Evolutionary conservation across 2,797 vertebrate genomes (phyloP).

Genomic region (Atherinosoma microstoma): DNA sequence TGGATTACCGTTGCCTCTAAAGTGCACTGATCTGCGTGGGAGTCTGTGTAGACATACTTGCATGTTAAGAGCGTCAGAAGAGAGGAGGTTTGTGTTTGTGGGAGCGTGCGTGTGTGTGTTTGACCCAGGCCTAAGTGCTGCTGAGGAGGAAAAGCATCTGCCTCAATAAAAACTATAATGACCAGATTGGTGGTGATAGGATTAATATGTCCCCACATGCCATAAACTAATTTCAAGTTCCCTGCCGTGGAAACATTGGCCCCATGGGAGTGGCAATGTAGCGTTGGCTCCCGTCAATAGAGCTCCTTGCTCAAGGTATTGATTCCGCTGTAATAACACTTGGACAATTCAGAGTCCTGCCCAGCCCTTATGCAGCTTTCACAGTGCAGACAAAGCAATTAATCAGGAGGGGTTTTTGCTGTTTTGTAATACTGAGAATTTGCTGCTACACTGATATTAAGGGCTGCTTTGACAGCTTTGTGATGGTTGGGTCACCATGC

Average conservation of each 20-base stretch:
- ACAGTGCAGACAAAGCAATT: slow-evolving; percentile 26
- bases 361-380: slow-evolving; percentile 13
- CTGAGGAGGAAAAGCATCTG: slow-evolving; percentile 59
- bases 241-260: slow-evolving; percentile 54
- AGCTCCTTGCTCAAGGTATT: slow-evolving; percentile 52
- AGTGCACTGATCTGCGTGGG: slow-evolving; percentile 37
- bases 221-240: slow-evolving; percentile 73
- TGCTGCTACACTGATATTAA: slow-evolving; percentile 32
- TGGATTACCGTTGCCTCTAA: slow-evolving; percentile 39
- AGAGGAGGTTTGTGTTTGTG: slow-evolving; percentile 15
- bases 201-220: slow-evolving; percentile 71
- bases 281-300: slow-evolving; percentile 50
- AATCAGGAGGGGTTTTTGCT: slow-evolving; percentile 48
- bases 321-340: slow-evolving; percentile 63
- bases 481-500: slow-evolving; percentile 15
- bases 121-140: slow-evolving; percentile 27
- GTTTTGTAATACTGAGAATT: slow-evolving; percentile 38
- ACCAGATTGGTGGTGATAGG: slow-evolving; percentile 71
- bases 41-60: slow-evolving; percentile 15
- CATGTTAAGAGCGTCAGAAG: slow-evolving; percentile 4
- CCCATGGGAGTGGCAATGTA: slow-evolving; percentile 43
- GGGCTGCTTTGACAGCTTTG: slow-evolving; percentile 29
- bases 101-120: background rate
- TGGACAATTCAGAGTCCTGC: slow-evolving; percentile 30
- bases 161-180: slow-evolving; percentile 64